Base-by-base conservation (phyloP, 2,888 invertebrate genomes). In the Priocnemis perturbator region DNA sequence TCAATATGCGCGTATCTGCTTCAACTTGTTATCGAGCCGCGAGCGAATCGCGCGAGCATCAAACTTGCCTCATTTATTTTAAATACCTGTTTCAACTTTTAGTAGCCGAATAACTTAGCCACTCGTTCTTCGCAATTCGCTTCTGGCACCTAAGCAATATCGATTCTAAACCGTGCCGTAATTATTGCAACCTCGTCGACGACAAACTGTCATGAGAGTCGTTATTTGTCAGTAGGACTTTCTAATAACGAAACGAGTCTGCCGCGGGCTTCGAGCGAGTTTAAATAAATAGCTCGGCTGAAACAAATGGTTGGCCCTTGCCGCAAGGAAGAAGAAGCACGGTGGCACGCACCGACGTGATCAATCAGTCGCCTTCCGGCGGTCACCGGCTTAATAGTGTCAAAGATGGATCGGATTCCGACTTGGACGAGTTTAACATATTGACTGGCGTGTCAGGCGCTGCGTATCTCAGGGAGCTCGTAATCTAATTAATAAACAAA, bases 271-370 rank as follows among this genome's bases (percentile, higher is more conserved):
- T 61, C 69, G 60, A 59, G 58, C 50, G 73, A 70, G 74, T 80
- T 73, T 76, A 73, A 82, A 84, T 80, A 84, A 84, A 84, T 84
- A 78, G 81, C 81, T 70, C 69, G 63, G 67, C 70, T 79, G 77
- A 86, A 87, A 87, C 79, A 86, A 87, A 87, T 87, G 85, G 81
- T 72, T 50, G 69, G n/a, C 47, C 66, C 81, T 79, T 72, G 37
- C 56, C 20, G 60, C 64, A 58, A 71, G 72, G 69, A 78, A 70
- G 77, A 72, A 71, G 80, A 81, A 75, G 74, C 73, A 73, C 72
- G 77, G 74, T 66, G 77, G 83, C 87, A 87, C 88, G 87, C 81
- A 76, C 81, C 80, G 71, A 69, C 77, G 81, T 83, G 81, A 88
- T 88, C 81, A 83, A 79, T 87, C 86, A 86, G 80, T 21, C 67